These are phyloP conservation scores for Chaenogobius annularis DNA, from an alignment of 2,113 vertebrate genomes.

Conservation along the genomic window DNA sequence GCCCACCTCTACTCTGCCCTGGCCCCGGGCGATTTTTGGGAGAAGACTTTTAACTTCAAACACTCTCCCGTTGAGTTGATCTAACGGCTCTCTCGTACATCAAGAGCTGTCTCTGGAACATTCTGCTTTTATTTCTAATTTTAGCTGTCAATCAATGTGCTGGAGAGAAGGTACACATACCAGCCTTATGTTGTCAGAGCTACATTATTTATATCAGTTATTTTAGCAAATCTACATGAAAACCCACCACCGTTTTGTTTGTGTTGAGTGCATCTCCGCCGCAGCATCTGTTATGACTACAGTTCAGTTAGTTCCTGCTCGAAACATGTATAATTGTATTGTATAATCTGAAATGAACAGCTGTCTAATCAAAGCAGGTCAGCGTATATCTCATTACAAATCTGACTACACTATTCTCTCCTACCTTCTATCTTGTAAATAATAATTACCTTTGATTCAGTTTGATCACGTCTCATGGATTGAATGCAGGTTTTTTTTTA, in stretches of 20 bases:
- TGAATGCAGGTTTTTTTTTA: neutral
- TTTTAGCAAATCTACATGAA: conserved; percentile 4
- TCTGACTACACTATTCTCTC: neutral
- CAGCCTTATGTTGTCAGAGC: conserved; percentile 9
- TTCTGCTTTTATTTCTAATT: conserved; percentile 14
- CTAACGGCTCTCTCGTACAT: conserved; percentile 12
- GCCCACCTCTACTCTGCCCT: conserved; percentile 6
- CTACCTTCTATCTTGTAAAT: neutral
- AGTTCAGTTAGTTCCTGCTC: neutral
- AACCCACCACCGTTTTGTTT: neutral
- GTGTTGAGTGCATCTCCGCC: neutral
- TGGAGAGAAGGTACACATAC: neutral
- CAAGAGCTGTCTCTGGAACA: neutral
- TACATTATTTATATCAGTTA: neutral
- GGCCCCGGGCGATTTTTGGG: neutral
- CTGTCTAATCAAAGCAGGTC: neutral
- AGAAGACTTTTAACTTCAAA: conserved; percentile 28
- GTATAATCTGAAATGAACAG: no score
- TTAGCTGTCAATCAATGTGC: conserved; percentile 20
- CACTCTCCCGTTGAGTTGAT: conserved; percentile 21
- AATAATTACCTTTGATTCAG: neutral
- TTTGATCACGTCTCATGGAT: neutral
- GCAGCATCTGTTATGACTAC: neutral
- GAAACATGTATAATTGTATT: neutral
- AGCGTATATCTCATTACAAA: neutral